Evolutionary conservation across 2,888 invertebrate species (phyloP).

Genomic region (Mechanitis mazaeus): DNA sequence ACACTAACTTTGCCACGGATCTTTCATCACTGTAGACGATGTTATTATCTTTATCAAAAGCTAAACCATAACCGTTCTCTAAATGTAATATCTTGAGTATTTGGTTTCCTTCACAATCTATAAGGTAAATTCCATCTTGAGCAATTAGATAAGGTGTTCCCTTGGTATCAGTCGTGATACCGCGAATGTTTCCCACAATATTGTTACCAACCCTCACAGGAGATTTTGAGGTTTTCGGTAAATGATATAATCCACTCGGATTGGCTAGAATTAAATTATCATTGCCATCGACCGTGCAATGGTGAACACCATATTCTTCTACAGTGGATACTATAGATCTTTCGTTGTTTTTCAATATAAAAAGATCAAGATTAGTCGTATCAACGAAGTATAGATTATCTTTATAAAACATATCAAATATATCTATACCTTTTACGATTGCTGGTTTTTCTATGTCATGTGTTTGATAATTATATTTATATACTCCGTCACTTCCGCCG

Average conservation of each 20-base stretch:
- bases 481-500: conserved; percentile 58
- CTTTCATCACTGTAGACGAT: conserved; percentile 52
- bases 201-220: conserved; percentile 36
- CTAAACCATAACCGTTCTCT: conserved; percentile 48
- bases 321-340: conserved; percentile 34
- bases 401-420: conserved; percentile 52
- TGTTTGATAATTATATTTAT: conserved; percentile 42
- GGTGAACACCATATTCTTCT: conserved; percentile 43
- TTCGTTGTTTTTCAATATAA: conserved; percentile 35
- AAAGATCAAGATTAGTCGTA: conserved; percentile 45
- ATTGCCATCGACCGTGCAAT: conserved; percentile 43
- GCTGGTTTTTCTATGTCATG: conserved; percentile 40
- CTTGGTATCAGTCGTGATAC: conserved; percentile 41
- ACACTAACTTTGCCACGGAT: conserved; percentile 41
- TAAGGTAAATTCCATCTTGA: conserved; percentile 47
- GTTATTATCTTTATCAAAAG: conserved; percentile 52
- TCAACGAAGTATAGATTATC: conserved; percentile 50
- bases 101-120: conserved; percentile 38
- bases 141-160: conserved; percentile 47
- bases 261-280: conserved; percentile 46
- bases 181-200: conserved; percentile 42
- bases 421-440: conserved; percentile 41
- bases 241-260: conserved; percentile 41
- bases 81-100: conserved; percentile 38
- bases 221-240: conserved; percentile 34